Percentiles rank a stretch among this genome's conserved stretches.
phyloP scores from a whole-genome alignment of 1,140 invertebrate species.

The Trachymyrmex cornetzi region DNA sequence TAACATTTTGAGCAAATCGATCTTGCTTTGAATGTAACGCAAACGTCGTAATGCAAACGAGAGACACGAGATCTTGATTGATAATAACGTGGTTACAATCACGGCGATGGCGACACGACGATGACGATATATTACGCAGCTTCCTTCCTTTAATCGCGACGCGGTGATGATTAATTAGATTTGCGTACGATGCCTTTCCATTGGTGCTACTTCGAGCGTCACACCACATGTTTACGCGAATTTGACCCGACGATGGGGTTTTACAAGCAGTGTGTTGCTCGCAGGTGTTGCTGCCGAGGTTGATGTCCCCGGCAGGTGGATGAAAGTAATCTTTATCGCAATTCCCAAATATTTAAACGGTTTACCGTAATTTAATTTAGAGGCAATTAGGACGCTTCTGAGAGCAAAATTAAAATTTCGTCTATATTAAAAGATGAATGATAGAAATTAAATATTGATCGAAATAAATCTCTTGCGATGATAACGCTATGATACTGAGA shows the following conservation, averaged over 20 bases:
- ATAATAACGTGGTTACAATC: slow-evolving; percentile 7
- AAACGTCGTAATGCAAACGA: slow-evolving; percentile 36
- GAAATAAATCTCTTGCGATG: neutral
- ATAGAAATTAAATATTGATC: neutral
- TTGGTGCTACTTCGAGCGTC: slow-evolving; percentile 19
- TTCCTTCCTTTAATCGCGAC: slow-evolving; percentile 46
- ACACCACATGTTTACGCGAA: neutral
- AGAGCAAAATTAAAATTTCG: neutral
- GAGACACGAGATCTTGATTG: neutral
- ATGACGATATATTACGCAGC: slow-evolving; percentile 40
- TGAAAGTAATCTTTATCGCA: slow-evolving; percentile 26
- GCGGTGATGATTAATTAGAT: slow-evolving; percentile 44
- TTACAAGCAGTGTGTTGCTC: neutral
- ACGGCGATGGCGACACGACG: neutral
- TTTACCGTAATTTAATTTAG: slow-evolving; percentile 19
- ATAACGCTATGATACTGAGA: neutral
- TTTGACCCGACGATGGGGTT: neutral
- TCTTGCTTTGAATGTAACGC: neutral
- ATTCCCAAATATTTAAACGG: slow-evolving; percentile 26
- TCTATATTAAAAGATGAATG: neutral
- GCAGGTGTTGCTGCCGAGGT: slow-evolving; percentile 48
- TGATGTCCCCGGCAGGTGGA: slow-evolving; percentile 49
- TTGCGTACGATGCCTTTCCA: slow-evolving; percentile 15
- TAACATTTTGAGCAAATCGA: slow-evolving; percentile 1
- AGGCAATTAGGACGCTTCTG: neutral